Base-by-base conservation (phyloP, 2,888 invertebrate species). In the Dryomyza anilis region DNA sequence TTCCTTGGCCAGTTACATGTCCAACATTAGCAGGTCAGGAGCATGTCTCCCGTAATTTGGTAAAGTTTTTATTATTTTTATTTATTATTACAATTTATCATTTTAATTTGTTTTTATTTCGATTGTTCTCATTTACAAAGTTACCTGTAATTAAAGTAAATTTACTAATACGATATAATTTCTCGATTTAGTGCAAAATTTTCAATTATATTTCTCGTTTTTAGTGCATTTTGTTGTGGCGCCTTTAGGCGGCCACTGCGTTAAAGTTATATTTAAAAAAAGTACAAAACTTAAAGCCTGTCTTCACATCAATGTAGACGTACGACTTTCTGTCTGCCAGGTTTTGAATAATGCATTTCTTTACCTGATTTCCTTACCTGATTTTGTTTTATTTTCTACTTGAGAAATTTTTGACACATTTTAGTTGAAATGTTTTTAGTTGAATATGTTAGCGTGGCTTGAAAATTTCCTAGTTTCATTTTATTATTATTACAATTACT, bases 71-170 rank as follows among this genome's bases (percentile, higher is more conserved):
- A n/a, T n/a, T n/a, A n/a, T n/a, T n/a, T n/a, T n/a, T n/a, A n/a
- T n/a, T n/a, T n/a, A n/a, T n/a, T n/a, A n/a, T n/a, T n/a, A n/a
- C n/a, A n/a, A n/a, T n/a, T n/a, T n/a, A n/a, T n/a, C n/a, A n/a
- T n/a, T n/a, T n/a, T n/a, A n/a, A n/a, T n/a, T n/a, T n/a, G n/a
- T n/a, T n/a, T n/a, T n/a, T n/a, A n/a, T n/a, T n/a, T n/a, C n/a
- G n/a, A n/a, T n/a, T n/a, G 12, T 33, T 55, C n/a, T 33, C 19
- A 33, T 27, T 36, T 58, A 58, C 58, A 21, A 16, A 58, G 58
- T 58, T 58, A 58, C 58, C 58, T 58, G 58, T 29, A 21, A 29
- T 45, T 58, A 30, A 58, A 58, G 19, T 10, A 58, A 58, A 58
- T 58, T 58, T 58, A 58, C 30, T 46, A n/a, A n/a, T n/a, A 46